Evolutionary conservation across 2,113 vertebrate genomes (phyloP).

Genomic region (Carassius auratus): DNA sequence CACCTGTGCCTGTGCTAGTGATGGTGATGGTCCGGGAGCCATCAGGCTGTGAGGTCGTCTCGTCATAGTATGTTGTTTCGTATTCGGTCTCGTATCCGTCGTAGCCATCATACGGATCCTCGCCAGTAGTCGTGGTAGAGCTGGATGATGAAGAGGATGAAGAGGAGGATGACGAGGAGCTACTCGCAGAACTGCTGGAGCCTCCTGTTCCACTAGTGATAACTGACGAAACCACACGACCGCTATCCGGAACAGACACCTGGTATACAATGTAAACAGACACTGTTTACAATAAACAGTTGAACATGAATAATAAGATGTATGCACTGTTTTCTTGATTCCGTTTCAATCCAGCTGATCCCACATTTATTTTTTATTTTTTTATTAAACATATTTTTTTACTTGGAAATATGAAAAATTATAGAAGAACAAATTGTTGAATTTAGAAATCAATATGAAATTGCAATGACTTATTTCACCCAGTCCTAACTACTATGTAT

Average conservation of each 20-base stretch:
- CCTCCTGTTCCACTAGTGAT: conserved; percentile 13
- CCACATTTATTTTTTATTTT: background rate
- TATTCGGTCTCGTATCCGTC: conserved; percentile 62
- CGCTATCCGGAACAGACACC: conserved; percentile 51
- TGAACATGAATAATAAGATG: too few species aligned
- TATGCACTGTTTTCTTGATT: background rate
- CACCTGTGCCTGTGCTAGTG: conserved; percentile 53
- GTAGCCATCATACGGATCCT: conserved; percentile 61
- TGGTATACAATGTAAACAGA: conserved; percentile 12
- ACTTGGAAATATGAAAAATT: background rate
- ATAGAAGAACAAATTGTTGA: background rate
- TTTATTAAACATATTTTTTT: background rate
- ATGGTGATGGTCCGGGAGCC: conserved; percentile 56
- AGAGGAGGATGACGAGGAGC: conserved; percentile 21
- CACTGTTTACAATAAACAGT: background rate
- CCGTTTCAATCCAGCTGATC: background rate
- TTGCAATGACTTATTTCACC: background rate
- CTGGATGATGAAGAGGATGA: conserved; percentile 26
- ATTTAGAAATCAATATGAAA: background rate
- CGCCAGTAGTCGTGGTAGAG: background rate
- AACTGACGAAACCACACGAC: conserved; percentile 38
- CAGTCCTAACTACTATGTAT: background rate
- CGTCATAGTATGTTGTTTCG: conserved; percentile 66
- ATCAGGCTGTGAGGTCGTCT: conserved; percentile 61
- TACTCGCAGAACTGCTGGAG: conserved; percentile 1